Base-by-base conservation (phyloP, 2,888 invertebrate genomes). In the Carcina quercana region DNA sequence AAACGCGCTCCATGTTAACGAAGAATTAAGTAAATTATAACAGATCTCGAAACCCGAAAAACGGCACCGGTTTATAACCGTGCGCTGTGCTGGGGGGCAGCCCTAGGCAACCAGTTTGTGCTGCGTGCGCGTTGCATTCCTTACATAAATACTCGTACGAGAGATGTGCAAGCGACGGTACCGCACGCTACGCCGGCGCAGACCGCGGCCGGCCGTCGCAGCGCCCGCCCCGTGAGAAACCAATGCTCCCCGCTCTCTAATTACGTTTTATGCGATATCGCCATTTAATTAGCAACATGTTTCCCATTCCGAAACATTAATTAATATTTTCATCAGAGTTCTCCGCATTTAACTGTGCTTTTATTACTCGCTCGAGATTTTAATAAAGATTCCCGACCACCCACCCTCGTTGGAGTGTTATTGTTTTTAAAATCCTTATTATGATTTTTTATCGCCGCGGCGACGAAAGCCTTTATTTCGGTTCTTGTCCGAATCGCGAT, bases 221-320 rank as follows among this genome's bases (percentile, higher is more conserved):
- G 49, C 54, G 54, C 47, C 55, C 68, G 63, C 58, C 62, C 68
- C 75, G 76, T 74, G 82, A 79, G 80, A 80, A 76, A 74, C 70
- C 62, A 73, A 76, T 68, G 73, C 63, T 68, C 68, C 69, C 69
- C 67, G 59, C n/a, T 73, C 82, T 79, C 79, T 82, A 82, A 82
- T 82, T 82, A 80, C 75, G 74, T 72, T 76, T 79, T 76, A 80
- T 79, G 71, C 76, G 74, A 79, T 80, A 82, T 82, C 75, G 80
- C 74, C 82, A 75, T 82, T 82, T 82, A 79, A 82, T 82, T 82
- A 82, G 82, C 79, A 76, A 80, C 76, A 75, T 78, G 79, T 79
- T 80, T 75, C 69, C 72, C 76, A 80, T 82, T 79, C 72, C 74
- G 68, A 72, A 75, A 79, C 79, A 78, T 79, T 80, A 80, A 82